phyloP scores from a whole-genome alignment of 2,797 vertebrate genomes.

The Sarcophilus harrisii region DNA sequence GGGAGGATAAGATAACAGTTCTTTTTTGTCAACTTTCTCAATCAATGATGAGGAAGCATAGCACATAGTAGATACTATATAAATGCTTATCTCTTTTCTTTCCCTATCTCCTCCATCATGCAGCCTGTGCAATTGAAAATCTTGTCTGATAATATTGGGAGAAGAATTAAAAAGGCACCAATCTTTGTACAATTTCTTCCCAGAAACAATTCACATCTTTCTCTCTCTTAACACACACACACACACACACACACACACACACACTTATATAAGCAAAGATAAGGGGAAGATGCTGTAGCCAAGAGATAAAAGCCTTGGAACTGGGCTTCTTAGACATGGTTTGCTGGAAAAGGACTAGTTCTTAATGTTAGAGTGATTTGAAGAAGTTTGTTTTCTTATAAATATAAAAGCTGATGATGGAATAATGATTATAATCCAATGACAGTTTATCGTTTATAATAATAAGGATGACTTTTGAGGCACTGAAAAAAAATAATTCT shows the following conservation, averaged over 20 bases:
- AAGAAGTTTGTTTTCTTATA: constrained; percentile 12
- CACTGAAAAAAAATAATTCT: background rate
- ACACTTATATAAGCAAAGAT: background rate
- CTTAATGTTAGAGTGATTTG: background rate
- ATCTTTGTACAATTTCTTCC: background rate
- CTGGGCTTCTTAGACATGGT: background rate
- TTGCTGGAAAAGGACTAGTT: background rate
- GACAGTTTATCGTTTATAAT: background rate
- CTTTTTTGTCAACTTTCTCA: background rate
- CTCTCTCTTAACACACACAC: no score
- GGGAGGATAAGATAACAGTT: background rate
- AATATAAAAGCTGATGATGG: background rate
- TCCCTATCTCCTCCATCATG: background rate
- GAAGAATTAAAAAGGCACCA: background rate
- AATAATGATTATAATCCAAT: background rate
- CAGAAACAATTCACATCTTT: background rate
- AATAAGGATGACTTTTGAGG: background rate
- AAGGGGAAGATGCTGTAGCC: background rate
- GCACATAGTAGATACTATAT: background rate
- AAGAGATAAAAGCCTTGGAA: background rate
- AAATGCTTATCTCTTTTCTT: background rate
- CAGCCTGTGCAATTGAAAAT: background rate
- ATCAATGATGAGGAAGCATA: background rate
- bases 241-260: no score
- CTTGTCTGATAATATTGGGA: background rate